Percentiles rank a stretch among this genome's conserved stretches.
Evolutionary conservation across 1,140 invertebrate genomes (phyloP).

Genomic region (Drosophila santomea): DNA sequence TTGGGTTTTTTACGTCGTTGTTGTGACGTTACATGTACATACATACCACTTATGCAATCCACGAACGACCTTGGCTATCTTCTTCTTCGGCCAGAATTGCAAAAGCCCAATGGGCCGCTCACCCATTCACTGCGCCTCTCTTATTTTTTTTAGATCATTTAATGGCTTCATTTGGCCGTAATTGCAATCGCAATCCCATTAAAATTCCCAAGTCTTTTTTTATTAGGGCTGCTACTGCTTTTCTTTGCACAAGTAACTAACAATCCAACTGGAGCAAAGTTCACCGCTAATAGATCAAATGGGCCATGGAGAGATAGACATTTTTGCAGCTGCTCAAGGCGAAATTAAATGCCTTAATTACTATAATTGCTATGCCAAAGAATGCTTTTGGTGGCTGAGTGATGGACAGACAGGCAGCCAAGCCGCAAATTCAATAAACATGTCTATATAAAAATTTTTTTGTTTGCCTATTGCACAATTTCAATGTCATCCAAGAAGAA

Average conservation of each 20-base stretch:
- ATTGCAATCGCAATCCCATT: conserved; percentile 45
- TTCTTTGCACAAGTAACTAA: conserved; percentile 30
- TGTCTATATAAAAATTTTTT: conserved; percentile 51
- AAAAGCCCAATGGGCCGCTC: conserved; percentile 34
- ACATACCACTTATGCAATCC: conserved; percentile 56
- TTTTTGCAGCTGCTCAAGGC: conserved; percentile 50
- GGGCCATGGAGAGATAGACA: not conserved
- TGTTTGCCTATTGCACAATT: conserved; percentile 67
- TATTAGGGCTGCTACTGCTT: conserved; percentile 28
- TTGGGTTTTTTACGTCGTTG: conserved; percentile 41
- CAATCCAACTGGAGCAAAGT: conserved; percentile 36
- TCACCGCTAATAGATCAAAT: conserved; percentile 14
- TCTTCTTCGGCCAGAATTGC: conserved; percentile 55
- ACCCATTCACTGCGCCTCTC: conserved; percentile 46
- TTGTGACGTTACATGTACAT: conserved; percentile 45
- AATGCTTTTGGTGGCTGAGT: conserved; percentile 46
- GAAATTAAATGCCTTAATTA: conserved; percentile 66
- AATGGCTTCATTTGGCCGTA: conserved; percentile 49
- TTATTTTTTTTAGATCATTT: conserved; percentile 17
- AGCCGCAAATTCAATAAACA: conserved; percentile 63
- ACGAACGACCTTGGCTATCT: conserved; percentile 58
- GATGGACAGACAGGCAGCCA: conserved; percentile 33
- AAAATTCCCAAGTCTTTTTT: conserved; percentile 37
- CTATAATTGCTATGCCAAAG: conserved; percentile 74
- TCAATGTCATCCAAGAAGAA: conserved; percentile 58